Conservation (phyloP, 2,797 vertebrate genomes). For the Enteromius mattozi region DNA sequence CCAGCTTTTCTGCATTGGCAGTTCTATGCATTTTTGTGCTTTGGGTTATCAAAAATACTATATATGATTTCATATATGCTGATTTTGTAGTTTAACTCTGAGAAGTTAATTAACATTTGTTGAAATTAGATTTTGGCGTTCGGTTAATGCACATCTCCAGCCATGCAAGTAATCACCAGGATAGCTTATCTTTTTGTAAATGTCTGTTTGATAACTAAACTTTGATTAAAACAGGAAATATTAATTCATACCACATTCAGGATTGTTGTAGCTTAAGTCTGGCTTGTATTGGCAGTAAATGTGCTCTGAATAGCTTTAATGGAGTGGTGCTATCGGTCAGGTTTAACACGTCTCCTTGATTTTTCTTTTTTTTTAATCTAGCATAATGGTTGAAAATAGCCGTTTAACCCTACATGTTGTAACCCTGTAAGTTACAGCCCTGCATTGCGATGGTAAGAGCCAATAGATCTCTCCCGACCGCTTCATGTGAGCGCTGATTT, state of each 20-base stretch:
- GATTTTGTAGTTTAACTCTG: not conserved
- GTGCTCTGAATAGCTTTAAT: not conserved
- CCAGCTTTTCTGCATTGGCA: conserved; percentile 74
- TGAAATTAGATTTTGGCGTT: conserved; percentile 1
- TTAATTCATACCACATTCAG: not conserved
- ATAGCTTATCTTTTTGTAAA: conserved; percentile 30
- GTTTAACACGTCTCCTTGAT: conserved; percentile 16
- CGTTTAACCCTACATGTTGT: not conserved
- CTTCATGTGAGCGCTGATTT: conserved; percentile 31
- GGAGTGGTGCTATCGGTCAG: not conserved
- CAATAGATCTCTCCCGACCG: conserved; percentile 30
- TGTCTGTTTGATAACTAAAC: conserved; percentile 38
- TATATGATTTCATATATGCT: conserved; percentile 19
- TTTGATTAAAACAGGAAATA: not conserved
- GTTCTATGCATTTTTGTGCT: conserved; percentile 61
- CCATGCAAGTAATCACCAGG: conserved; percentile 30
- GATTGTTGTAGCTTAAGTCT: not conserved
- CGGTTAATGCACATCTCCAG: conserved; percentile 20
- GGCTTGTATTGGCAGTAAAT: not conserved
- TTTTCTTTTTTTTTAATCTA: not conserved
- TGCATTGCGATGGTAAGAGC: not conserved
- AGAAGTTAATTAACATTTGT: conserved; percentile 24
- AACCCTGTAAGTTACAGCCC: conserved; percentile 13
- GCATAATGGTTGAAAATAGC: conserved; percentile 5
- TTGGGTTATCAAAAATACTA: conserved; percentile 57